Percentiles rank a stretch among this genome's conserved stretches.
Conservation (phyloP, 1,140 invertebrate genomes). For the Gonioctena quinquepunctata region DNA sequence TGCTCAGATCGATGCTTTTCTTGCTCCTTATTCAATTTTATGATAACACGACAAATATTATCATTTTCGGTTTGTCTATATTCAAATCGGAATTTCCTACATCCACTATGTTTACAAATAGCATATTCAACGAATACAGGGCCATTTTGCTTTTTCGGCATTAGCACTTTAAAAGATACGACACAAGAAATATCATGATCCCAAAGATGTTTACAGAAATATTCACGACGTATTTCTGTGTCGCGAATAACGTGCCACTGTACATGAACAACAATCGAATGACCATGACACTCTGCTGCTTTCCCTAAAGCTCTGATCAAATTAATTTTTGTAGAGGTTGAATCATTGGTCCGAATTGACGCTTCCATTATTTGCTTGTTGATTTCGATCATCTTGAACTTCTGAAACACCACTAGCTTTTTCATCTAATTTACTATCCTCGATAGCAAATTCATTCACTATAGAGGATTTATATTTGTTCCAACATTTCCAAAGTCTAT, state of each 20-base stretch:
- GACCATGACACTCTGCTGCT: not conserved
- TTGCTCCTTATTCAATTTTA: not conserved
- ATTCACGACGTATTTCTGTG: not conserved
- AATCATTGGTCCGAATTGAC: too few relatives aligned
- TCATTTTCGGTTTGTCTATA: not conserved
- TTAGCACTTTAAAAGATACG: not conserved
- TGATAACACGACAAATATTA: not conserved
- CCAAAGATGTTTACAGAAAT: not conserved
- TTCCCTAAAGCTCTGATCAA: not conserved
- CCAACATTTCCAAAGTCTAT: not conserved
- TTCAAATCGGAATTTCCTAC: not conserved
- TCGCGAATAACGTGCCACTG: not conserved
- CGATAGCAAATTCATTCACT: not conserved
- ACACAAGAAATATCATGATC: not conserved
- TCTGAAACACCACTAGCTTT: not conserved
- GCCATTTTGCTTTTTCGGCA: not conserved
- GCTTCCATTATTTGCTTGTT: not conserved
- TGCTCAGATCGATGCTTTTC: not conserved
- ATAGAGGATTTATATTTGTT: not conserved
- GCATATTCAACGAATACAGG: not conserved
- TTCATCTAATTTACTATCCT: not conserved
- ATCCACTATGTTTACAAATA: not conserved
- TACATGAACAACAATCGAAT: not conserved
- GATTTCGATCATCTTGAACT: not conserved
- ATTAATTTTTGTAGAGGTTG: not conserved